Evolutionary conservation across 1,140 invertebrate genomes (phyloP).

Genomic region (Harpegnathos saltator): DNA sequence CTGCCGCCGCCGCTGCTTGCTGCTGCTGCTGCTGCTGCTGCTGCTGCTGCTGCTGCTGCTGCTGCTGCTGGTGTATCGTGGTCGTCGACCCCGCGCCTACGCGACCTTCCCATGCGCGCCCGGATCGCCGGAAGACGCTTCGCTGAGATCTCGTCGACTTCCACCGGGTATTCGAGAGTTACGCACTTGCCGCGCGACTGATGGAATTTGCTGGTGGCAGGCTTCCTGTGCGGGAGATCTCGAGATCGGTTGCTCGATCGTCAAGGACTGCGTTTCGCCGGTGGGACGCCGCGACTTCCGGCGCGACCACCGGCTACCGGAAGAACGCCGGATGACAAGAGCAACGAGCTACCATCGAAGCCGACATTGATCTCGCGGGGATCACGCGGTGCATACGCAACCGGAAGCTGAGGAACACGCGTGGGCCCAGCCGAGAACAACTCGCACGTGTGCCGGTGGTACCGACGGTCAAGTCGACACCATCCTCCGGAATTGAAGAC

Average conservation of each 20-base stretch:
- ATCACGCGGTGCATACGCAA: background rate
- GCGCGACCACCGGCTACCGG: background rate
- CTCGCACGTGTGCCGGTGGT: constrained; percentile 63
- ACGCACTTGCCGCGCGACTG: too few relatives aligned
- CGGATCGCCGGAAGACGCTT: constrained; percentile 19
- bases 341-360: background rate
- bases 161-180: background rate
- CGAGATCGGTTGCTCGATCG: background rate
- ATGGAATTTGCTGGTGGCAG: too few relatives aligned
- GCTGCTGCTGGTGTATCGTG: too few relatives aligned
- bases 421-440: constrained; percentile 48
- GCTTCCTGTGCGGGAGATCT: background rate
- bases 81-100: constrained; percentile 68
- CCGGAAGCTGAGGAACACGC: constrained; percentile 6
- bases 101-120: constrained; percentile 12
- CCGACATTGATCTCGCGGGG: constrained; percentile 3
- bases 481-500: background rate
- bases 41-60: too few relatives aligned
- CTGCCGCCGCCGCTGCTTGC: too few relatives aligned
- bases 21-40: too few relatives aligned
- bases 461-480: constrained; percentile 23
- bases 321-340: background rate
- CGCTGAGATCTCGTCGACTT: constrained; percentile 16
- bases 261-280: background rate
- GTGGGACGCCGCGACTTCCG: background rate